Percentiles rank a stretch among this genome's conserved stretches.
phyloP scores from a whole-genome alignment of 1,140 invertebrate genomes.

The Heterodera carotae region DNA sequence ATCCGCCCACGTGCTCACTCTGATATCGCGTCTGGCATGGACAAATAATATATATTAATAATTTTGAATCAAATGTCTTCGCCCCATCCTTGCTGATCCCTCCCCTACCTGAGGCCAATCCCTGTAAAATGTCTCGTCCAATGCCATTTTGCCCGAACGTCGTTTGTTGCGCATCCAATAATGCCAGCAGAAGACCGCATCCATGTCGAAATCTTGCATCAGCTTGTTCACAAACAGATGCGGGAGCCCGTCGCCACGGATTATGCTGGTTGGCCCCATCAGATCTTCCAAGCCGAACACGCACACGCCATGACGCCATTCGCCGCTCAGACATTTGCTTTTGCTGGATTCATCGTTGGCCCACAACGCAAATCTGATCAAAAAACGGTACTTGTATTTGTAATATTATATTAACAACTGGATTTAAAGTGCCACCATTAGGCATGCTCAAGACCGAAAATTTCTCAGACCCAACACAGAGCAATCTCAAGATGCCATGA shows the following conservation, averaged over 20 bases:
- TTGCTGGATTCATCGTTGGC: neutral
- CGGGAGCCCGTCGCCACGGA: conserved; percentile 2
- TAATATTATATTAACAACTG: too few species aligned
- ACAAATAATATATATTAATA: too few species aligned
- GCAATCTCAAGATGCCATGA: too few species aligned
- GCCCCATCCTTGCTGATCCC: too few species aligned
- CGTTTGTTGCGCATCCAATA: neutral
- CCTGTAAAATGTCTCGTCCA: neutral
- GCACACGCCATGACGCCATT: conserved; percentile 47
- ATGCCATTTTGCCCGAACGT: neutral
- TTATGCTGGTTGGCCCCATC: neutral
- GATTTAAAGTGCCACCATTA: too few species aligned
- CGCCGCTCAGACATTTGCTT: conserved; percentile 21
- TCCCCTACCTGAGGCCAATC: neutral
- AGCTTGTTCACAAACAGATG: conserved; percentile 69
- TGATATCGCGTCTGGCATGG: too few species aligned
- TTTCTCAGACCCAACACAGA: too few species aligned
- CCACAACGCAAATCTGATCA: conserved; percentile 24
- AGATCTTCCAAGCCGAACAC: conserved; percentile 31
- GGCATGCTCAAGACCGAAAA: too few species aligned
- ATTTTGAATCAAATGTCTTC: too few species aligned
- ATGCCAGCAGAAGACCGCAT: conserved; percentile 27
- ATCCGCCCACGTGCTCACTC: too few species aligned
- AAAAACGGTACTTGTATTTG: too few species aligned
- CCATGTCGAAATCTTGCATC: conserved; percentile 72